These are phyloP conservation scores for Arnoldichthys spilopterus DNA, from an alignment of 2,797 vertebrate genomes.

Conservation along the genomic window DNA sequence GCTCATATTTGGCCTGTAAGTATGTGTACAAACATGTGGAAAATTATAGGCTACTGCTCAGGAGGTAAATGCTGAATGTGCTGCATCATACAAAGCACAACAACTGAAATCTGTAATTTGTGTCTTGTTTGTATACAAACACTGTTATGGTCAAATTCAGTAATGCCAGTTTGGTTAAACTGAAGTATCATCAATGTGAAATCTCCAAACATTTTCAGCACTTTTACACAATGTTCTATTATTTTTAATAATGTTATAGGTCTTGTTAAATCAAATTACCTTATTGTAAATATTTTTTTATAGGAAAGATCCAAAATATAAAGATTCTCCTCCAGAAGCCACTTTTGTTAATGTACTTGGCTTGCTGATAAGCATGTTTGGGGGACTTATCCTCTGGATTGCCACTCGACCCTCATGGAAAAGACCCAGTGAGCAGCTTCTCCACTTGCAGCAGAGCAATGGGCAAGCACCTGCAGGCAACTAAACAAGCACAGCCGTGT, in stretches of 20 bases:
- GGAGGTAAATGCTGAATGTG: constrained; percentile 4
- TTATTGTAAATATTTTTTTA: constrained; percentile 5
- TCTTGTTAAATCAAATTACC: too few relatives aligned
- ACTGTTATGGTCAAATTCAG: not conserved
- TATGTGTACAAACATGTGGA: constrained; percentile 58
- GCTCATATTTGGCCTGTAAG: constrained; percentile 91
- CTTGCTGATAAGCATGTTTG: constrained; percentile 85
- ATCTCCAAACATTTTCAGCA: not conserved
- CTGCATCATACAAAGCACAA: not conserved
- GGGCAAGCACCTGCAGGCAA: constrained; percentile 62
- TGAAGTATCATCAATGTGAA: not conserved
- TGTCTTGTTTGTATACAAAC: not conserved
- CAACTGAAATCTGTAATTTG: constrained; percentile 14
- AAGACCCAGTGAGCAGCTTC: constrained; percentile 81
- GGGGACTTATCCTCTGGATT: constrained; percentile 88
- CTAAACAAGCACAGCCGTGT: constrained; percentile 65
- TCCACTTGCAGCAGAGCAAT: constrained; percentile 62
- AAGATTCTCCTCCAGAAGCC: constrained; percentile 85
- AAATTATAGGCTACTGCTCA: not conserved
- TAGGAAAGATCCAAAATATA: constrained; percentile 79
- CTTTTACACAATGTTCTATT: not conserved
- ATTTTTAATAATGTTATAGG: not conserved
- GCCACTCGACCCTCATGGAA: constrained; percentile 89
- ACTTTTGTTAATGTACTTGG: constrained; percentile 88
- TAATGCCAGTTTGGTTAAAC: not conserved